Evolutionary conservation across 2,797 vertebrate genomes (phyloP), one percentile per base, ranked within the genome.

Genomic region (Falco concolor): DNA sequence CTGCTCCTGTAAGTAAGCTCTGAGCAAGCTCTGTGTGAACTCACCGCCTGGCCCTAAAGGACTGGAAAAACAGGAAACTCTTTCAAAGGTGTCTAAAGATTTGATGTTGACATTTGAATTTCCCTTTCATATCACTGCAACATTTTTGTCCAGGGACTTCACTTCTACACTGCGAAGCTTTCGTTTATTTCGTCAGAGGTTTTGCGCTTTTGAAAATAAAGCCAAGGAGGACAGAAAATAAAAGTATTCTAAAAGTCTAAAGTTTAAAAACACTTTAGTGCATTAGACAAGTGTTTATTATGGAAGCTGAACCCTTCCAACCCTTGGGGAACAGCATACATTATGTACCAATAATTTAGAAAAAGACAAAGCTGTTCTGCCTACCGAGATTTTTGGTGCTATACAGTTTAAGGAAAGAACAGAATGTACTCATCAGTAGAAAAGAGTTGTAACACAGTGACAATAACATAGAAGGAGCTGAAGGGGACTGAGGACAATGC

Each of bases 1-100:
- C 59, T 65, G 11, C 24, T 53, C 2, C 0, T 44, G 44, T 36
- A 56, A 88, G 63, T 49, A 10, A 82, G 32, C 38, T 75, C 64
- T 36, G 64, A 89, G 72, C 65, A 83, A 85, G 78, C 54, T 89
- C 52, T 44, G 74, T 6, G 4, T 75, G 87, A 91, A 76, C 75
- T 90, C 90, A 57, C 56, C 0, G 2, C 87, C 87, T 84, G 75
- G 74, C 63, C 63, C 56, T 87, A 70, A 93, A 84, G 67, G 54
- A 76, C 8, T 64, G 77, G 80, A 80, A 95, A 95, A 94, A 50
- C 83, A 95, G 96, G 93, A 96, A 96, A 84, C 85, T 56, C 85
- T 91, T 96, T 94, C 91, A 94, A 94, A 95, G 68, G 74, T 96
- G 88, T 90, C 90, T 95, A 74, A 96, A 91, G 90, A 90, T 81